Conservation (phyloP, 1,140 invertebrate genomes). For the Gonatopus flavifemur region DNA sequence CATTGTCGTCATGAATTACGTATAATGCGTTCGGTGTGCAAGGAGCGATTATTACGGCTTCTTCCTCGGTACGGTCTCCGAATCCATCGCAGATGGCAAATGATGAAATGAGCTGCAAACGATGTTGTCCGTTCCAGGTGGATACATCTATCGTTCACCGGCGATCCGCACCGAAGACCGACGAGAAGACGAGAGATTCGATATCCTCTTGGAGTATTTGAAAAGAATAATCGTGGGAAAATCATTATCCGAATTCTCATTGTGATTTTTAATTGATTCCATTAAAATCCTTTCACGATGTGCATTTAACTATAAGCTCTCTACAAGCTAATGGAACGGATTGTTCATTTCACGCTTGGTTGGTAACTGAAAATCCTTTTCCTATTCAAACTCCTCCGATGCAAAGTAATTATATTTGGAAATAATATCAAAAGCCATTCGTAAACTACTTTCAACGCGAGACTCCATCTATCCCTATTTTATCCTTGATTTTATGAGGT, state of each 20-base stretch:
- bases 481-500: too few species aligned
- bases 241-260: too few species aligned
- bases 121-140: conserved; percentile 21
- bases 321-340: conserved; percentile 15
- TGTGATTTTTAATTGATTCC: conserved; percentile 21
- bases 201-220: neutral
- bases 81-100: conserved; percentile 33
- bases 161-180: neutral
- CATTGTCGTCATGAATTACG: too few species aligned
- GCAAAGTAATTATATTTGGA: too few species aligned
- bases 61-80: conserved; percentile 21
- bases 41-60: conserved; percentile 24
- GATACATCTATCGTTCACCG: conserved; percentile 10
- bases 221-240: neutral
- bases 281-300: conserved; percentile 10
- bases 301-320: too few species aligned
- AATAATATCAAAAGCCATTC: too few species aligned
- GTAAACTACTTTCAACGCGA: too few species aligned
- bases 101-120: conserved; percentile 31
- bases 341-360: conserved; percentile 33
- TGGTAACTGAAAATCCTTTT: conserved; percentile 30
- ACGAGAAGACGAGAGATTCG: neutral
- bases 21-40: too few species aligned
- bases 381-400: too few species aligned
- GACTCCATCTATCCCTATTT: too few species aligned